Conservation (phyloP, 2,797 vertebrate species). For the Myotis findleyi region DNA sequence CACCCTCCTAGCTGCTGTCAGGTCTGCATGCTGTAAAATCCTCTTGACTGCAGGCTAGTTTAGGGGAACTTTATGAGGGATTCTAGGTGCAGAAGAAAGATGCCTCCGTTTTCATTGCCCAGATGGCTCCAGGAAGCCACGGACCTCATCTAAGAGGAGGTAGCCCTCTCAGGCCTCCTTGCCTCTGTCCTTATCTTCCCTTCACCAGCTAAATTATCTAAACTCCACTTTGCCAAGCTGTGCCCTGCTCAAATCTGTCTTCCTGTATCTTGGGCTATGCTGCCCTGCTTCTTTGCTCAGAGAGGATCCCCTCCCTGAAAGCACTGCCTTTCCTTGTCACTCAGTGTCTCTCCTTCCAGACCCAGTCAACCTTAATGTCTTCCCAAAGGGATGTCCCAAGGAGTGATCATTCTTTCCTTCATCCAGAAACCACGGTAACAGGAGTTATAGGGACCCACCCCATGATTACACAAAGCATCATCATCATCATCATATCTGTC, state of each 20-base stretch:
- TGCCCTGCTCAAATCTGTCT: neutral
- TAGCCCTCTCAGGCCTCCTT: neutral
- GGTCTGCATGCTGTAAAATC: neutral
- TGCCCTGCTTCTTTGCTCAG: neutral
- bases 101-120: neutral
- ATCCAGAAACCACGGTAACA: conserved; percentile 25
- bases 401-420: neutral
- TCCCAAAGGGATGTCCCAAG: neutral
- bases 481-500: neutral
- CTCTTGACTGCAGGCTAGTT: neutral
- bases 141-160: neutral
- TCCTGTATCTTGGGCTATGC: neutral
- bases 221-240: neutral
- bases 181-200: neutral
- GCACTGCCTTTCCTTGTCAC: neutral
- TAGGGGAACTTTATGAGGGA: neutral
- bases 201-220: neutral
- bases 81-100: neutral
- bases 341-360: neutral
- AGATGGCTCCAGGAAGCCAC: neutral
- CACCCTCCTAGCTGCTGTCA: neutral
- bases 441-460: neutral
- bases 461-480: neutral
- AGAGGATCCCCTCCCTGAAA: neutral
- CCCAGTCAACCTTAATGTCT: neutral